Conservation (phyloP, 2,888 invertebrate species). For the Aleiodes testaceus region DNA sequence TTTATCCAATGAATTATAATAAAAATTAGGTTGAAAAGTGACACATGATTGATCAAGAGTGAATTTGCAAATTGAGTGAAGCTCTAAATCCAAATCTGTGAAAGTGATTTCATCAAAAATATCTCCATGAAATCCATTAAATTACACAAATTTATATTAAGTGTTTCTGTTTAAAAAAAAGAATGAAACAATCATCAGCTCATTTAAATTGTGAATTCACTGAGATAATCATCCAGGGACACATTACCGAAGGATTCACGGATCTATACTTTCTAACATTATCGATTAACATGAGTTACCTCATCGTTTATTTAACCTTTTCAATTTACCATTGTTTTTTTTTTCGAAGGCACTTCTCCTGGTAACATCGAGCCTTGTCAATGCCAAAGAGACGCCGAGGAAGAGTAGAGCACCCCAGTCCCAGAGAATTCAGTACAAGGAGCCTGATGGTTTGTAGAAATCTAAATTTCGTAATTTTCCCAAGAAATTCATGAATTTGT, state of each 20-base stretch:
- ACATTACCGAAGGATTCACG: constrained; percentile 28
- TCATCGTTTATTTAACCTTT: constrained; percentile 48
- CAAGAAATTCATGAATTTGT: too few relatives aligned
- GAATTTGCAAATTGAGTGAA: too few relatives aligned
- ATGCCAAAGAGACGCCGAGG: constrained; percentile 53
- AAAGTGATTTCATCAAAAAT: constrained; percentile 2
- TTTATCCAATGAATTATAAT: neutral
- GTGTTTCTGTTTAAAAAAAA: neutral
- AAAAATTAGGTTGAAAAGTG: neutral
- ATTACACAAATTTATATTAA: neutral
- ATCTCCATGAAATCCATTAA: neutral
- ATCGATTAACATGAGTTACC: constrained; percentile 41
- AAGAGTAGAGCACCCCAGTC: constrained; percentile 58
- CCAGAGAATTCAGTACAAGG: constrained; percentile 60
- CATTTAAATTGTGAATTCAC: constrained; percentile 23
- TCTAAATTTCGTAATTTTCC: neutral
- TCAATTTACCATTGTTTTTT: constrained; percentile 44
- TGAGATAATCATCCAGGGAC: constrained; percentile 34
- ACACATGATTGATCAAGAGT: neutral
- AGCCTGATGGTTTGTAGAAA: constrained; percentile 61
- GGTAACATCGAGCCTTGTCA: constrained; percentile 54
- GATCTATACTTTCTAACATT: constrained; percentile 50
- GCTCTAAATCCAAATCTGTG: neutral
- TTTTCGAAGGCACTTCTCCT: constrained; percentile 58
- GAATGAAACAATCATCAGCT: constrained; percentile 4